Evolutionary conservation across 2,888 invertebrate species (phyloP).

Genomic region (Selenia dentaria): DNA sequence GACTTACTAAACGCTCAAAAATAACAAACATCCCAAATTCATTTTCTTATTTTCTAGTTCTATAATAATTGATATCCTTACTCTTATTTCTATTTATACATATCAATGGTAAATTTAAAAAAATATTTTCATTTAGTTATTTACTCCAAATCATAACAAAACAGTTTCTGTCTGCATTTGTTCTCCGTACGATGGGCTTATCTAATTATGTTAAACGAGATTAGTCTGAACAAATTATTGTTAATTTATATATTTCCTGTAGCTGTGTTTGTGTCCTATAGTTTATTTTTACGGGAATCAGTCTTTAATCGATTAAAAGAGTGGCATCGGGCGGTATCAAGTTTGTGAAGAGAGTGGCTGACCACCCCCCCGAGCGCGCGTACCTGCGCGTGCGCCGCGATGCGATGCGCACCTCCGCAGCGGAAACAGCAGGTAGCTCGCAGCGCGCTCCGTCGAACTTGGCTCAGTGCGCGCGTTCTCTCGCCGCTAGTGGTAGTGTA

Average conservation of each 20-base stretch:
- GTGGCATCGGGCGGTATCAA: conserved; percentile 35
- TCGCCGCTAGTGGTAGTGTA: conserved; percentile 82
- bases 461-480: conserved; percentile 82
- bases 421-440: conserved; percentile 76
- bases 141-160: too few species aligned
- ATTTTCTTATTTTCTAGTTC: too few species aligned
- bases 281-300: conserved; percentile 52
- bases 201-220: not conserved
- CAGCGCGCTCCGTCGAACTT: conserved; percentile 52
- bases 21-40: too few species aligned
- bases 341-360: conserved; percentile 49
- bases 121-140: too few species aligned
- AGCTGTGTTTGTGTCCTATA: not conserved
- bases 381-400: conserved; percentile 78
- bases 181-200: too few species aligned
- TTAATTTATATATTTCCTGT: conserved; percentile 11
- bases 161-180: not conserved
- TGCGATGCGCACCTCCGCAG: conserved; percentile 77
- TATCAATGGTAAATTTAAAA: too few species aligned
- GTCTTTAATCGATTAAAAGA: conserved; percentile 17
- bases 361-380: conserved; percentile 46
- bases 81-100: too few species aligned
- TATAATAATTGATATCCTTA: too few species aligned
- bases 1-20: too few species aligned
- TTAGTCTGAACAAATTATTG: conserved; percentile 1